Percentiles rank a stretch among this genome's conserved stretches.
These are phyloP conservation scores for Lates calcarifer DNA, from an alignment of 2,113 vertebrate genomes.

Conservation along the genomic window DNA sequence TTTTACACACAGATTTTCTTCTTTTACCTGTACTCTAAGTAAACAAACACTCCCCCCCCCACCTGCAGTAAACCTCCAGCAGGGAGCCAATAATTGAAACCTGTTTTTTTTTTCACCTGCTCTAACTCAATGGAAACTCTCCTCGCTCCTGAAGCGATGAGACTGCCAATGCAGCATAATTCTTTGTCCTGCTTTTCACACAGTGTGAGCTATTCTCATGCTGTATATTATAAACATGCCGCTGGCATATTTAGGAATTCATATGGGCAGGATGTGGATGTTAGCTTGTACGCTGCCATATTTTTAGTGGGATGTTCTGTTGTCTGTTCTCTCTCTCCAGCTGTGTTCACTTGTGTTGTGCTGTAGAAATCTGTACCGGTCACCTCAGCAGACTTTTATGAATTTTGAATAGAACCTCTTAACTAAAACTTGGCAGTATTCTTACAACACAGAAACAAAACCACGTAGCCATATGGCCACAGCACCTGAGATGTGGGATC, in stretches of 20 bases:
- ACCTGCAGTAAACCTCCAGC: slow-evolving; percentile 45
- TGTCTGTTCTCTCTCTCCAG: slow-evolving; percentile 27
- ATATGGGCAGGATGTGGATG: slow-evolving; percentile 38
- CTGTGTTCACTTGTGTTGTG: not conserved
- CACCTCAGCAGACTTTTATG: slow-evolving; percentile 7
- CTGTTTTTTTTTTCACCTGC: slow-evolving; percentile 23
- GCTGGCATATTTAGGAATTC: slow-evolving; percentile 47
- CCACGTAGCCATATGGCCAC: not conserved
- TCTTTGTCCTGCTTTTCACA: slow-evolving; percentile 64
- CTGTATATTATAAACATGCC: slow-evolving; percentile 53
- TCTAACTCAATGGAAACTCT: slow-evolving; percentile 37
- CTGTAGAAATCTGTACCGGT: slow-evolving; percentile 31
- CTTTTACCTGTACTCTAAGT: slow-evolving; percentile 33
- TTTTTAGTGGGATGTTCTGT: slow-evolving; percentile 47
- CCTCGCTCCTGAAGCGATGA: slow-evolving; percentile 46
- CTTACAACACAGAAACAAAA: not conserved
- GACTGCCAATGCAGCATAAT: slow-evolving; percentile 71
- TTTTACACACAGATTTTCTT: slow-evolving; percentile 24
- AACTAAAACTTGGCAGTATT: not conserved
- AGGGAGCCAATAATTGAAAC: slow-evolving; percentile 53
- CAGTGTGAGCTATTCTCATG: slow-evolving; percentile 61
- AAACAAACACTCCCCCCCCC: slow-evolving; percentile 44
- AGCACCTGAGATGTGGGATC: too few species aligned
- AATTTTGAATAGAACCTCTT: not conserved
- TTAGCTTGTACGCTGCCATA: slow-evolving; percentile 38